phyloP scores from a whole-genome alignment of 2,113 vertebrate species.

The Mesocricetus auratus region DNA sequence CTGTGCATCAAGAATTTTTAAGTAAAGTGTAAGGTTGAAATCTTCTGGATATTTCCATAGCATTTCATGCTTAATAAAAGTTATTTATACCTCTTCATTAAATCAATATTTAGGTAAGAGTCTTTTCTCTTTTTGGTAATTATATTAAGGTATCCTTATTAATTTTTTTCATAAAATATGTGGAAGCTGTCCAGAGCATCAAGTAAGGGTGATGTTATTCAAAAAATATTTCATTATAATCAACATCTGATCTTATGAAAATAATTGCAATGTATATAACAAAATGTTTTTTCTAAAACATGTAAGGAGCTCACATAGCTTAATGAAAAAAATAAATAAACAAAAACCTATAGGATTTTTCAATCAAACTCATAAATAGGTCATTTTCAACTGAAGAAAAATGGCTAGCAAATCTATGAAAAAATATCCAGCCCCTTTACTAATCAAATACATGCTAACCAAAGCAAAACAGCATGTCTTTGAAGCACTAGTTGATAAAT shows the following conservation, averaged over 20 bases:
- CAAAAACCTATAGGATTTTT: background rate
- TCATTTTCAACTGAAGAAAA: conserved; percentile 43
- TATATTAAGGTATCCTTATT: background rate
- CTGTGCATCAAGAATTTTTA: background rate
- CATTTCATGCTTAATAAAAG: background rate
- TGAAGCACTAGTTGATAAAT: conserved; percentile 46
- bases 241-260: background rate
- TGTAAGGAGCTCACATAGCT: background rate
- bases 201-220: background rate
- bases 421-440: conserved; percentile 14
- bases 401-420: background rate
- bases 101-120: background rate
- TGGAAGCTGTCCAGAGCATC: background rate
- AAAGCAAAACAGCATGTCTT: background rate
- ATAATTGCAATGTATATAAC: background rate
- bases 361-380: background rate
- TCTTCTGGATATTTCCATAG: background rate
- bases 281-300: background rate
- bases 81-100: background rate
- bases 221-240: conserved; percentile 8
- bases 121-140: conserved; percentile 17
- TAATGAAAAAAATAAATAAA: background rate
- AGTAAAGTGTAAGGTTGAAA: background rate
- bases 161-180: conserved; percentile 2
- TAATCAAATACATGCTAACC: conserved; percentile 47